These are phyloP conservation scores for Plestiodon gilberti DNA, from an alignment of 2,113 vertebrate species.

Conservation along the genomic window DNA sequence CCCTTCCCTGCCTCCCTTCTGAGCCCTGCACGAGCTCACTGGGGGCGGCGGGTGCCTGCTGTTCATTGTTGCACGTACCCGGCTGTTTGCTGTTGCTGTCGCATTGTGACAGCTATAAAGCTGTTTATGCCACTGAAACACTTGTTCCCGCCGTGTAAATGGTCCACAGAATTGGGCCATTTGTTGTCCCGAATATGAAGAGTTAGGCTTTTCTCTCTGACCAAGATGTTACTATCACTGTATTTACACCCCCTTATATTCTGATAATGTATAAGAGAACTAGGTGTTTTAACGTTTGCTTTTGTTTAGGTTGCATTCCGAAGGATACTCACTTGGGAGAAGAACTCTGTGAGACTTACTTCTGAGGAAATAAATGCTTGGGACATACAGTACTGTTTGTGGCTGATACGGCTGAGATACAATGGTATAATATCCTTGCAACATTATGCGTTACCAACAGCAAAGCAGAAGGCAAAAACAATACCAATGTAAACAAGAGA, in stretches of 20 bases:
- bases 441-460: not conserved
- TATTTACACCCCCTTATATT: not conserved
- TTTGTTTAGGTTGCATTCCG: not conserved
- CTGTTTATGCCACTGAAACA: too few relatives aligned
- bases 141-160: too few relatives aligned
- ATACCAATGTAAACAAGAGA: not conserved
- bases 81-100: too few relatives aligned
- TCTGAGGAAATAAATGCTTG: not conserved
- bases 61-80: too few relatives aligned
- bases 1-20: too few relatives aligned
- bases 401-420: not conserved
- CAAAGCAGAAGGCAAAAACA: not conserved
- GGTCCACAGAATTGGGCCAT: too few relatives aligned
- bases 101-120: too few relatives aligned
- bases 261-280: not conserved
- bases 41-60: too few relatives aligned
- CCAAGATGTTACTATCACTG: not conserved
- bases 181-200: too few relatives aligned
- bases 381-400: too few relatives aligned
- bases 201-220: not conserved
- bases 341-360: too few relatives aligned
- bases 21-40: too few relatives aligned
- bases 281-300: not conserved
- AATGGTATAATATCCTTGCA: not conserved
- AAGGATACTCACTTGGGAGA: not conserved